Conservation (phyloP, 2,113 vertebrate genomes). For the Tachysurus vachellii region DNA sequence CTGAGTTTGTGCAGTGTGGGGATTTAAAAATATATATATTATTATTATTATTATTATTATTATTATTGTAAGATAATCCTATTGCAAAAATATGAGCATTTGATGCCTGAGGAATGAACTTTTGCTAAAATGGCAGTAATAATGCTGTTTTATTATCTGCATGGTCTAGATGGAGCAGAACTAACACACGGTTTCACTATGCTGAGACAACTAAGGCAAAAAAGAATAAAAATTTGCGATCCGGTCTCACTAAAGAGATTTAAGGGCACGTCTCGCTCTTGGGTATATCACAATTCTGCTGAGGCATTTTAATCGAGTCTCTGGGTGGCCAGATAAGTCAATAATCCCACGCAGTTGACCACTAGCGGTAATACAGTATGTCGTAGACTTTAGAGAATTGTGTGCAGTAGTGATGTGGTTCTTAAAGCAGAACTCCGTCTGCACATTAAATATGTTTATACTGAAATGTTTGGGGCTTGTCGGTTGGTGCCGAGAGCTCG, state of each 20-base stretch:
- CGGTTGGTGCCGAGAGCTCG: neutral
- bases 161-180: neutral
- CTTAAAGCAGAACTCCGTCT: neutral
- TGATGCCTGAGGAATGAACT: neutral
- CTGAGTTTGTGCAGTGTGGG: neutral
- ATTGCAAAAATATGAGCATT: neutral
- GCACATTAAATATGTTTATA: neutral
- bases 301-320: constrained; percentile 2
- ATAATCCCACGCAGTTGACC: constrained; percentile 11
- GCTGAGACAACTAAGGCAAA: neutral
- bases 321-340: constrained; percentile 6
- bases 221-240: neutral
- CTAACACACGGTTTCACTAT: neutral
- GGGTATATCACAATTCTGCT: constrained; percentile 1
- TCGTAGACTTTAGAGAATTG: neutral
- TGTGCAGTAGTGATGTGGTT: neutral
- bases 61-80: neutral
- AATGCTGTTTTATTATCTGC: neutral
- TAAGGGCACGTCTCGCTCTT: neutral
- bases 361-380: neutral
- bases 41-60: no score
- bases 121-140: neutral
- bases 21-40: neutral
- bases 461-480: no score
- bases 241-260: neutral